These are phyloP conservation scores for Drosophila aff. DNA, from an alignment of 1,140 invertebrate genomes.

Conservation along the genomic window DNA sequence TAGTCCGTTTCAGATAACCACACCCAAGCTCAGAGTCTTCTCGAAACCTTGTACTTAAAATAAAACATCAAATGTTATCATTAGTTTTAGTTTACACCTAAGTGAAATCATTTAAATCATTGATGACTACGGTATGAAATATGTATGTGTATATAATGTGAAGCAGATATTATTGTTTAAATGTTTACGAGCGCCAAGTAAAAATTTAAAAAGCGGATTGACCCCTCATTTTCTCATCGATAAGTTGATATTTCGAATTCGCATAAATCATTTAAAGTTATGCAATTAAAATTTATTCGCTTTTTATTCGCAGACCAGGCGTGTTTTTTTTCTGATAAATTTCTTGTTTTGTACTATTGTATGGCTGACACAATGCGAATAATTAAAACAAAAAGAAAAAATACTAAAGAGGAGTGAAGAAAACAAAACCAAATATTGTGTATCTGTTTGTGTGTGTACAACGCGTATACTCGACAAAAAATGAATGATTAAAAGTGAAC, in stretches of 20 bases:
- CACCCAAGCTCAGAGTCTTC: slow-evolving; percentile 66
- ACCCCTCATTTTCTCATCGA: slow-evolving; percentile 23
- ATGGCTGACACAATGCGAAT: slow-evolving; percentile 43
- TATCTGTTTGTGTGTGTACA: slow-evolving; percentile 56
- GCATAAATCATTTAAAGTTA: slow-evolving; percentile 47
- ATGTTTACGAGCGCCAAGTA: slow-evolving; percentile 19
- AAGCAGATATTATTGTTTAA: slow-evolving; percentile 52
- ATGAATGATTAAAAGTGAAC: slow-evolving; percentile 63
- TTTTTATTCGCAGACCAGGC: slow-evolving; percentile 25
- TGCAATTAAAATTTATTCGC: slow-evolving; percentile 19
- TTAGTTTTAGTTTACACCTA: slow-evolving; percentile 80
- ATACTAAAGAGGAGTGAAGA: slow-evolving; percentile 25
- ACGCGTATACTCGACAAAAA: slow-evolving; percentile 25
- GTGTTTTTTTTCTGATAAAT: slow-evolving; percentile 7
- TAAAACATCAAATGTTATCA: slow-evolving; percentile 72
- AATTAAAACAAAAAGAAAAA: slow-evolving; percentile 43
- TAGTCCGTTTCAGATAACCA: slow-evolving; percentile 38
- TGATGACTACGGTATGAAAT: slow-evolving; percentile 35
- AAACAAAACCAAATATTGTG: slow-evolving; percentile 68
- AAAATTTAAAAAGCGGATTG: slow-evolving; percentile 18
- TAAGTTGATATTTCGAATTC: slow-evolving; percentile 27
- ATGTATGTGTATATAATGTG: slow-evolving; percentile 76
- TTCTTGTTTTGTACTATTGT: slow-evolving; percentile 27
- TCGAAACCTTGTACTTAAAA: slow-evolving; percentile 56
- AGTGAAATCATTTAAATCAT: slow-evolving; percentile 60